Evolutionary conservation across 2,888 invertebrate species (phyloP), one percentile per base, ranked within the genome.

Genomic region (Megalurothrips usitatus): DNA sequence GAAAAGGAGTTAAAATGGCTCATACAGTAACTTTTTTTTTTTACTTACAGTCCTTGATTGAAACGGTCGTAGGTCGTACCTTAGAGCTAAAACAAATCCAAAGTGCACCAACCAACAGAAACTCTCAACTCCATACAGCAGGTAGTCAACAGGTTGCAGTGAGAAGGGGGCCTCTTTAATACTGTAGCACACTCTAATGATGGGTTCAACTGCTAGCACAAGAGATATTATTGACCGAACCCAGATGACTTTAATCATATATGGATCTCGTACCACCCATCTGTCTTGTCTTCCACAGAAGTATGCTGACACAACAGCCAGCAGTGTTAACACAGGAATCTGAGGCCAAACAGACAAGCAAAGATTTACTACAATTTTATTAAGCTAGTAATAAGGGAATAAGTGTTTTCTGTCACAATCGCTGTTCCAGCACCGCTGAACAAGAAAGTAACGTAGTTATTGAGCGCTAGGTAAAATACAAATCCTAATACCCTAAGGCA

Each of bases 21-120:
- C 3, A 4, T 43, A n/a, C n/a, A 6, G 34, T 6, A 43, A 43
- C 6, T n/a, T 43, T 43, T 43, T 43, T 43, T 43, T 6, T 4
- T 43, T 43, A 43, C 34, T 43, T 6, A 43, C 34, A 43, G 34
- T 43, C 6, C 2, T 43, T 43, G 34, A 43, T 26, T 82, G 82
- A 84, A 43, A 4, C 6, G 34, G 6, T 43, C 34, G 86, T 58
- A 85, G 84, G 83, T 84, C 87, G 82, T 85, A 85, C 81, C 92
- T 92, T 81, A 95, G 87, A 6, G 92, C 91, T 84, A 94, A 88
- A 84, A 91, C 90, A 87, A 93, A 94, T 83, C 93, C 91, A 84
- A 94, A 91, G 87, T 97, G 96, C 26, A 95, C 90, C 81, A 94
- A 88, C 97, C 97, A 97, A 79, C 94, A 90, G 79, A 95, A 87